Evolutionary conservation across 2,113 vertebrate species (phyloP), one percentile per base, ranked within the genome.

Genomic region (Hiodon tergisus): DNA sequence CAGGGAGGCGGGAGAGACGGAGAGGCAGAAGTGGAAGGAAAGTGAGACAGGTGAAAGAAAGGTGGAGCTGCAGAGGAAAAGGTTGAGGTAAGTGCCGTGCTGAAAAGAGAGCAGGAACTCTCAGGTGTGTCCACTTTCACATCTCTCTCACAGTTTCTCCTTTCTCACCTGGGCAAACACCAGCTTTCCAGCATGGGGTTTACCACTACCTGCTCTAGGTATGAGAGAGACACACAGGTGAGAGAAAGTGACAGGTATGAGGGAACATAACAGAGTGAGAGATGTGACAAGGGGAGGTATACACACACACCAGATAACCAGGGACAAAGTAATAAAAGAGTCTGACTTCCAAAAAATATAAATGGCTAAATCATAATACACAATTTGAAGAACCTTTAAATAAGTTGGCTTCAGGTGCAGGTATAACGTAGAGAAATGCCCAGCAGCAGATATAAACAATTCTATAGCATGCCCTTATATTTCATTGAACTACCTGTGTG

Each of bases 331-430:
- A 47, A 57, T 63, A 17, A 17, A 9, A 72, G 11, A 1, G 53
- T 13, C 11, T 50, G 50, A 16, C 51, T 9, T 14, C 17, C 31
- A 31, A 73, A 46, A 61, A 46, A 11, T n/a, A 69, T n/a, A 66
- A 46, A 50, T 6, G 3, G 17, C 17, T 46, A 7, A 46, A 46
- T 0, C 6, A 2, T 7, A 46, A 10, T 3, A 48, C 3, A 11
- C 16, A 16, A 47, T 10, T 47, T 8, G 63, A n/a, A 66, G 31
- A 31, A 31, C 31, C 5, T 57, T 57, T 57, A 31, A 31, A 31
- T 31, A 31, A 31, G 54, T 31, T 4, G 13, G 68, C 69, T 81
- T 82, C 73, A 77, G 67, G 82, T 79, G 79, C 71, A 78, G 31
- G 31, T 31, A 31, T 72, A 0, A 59, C 47, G 50, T 67, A 76